These are phyloP conservation scores for Stomorhina lunata DNA, from an alignment of 2,888 invertebrate genomes.

Conservation along the genomic window DNA sequence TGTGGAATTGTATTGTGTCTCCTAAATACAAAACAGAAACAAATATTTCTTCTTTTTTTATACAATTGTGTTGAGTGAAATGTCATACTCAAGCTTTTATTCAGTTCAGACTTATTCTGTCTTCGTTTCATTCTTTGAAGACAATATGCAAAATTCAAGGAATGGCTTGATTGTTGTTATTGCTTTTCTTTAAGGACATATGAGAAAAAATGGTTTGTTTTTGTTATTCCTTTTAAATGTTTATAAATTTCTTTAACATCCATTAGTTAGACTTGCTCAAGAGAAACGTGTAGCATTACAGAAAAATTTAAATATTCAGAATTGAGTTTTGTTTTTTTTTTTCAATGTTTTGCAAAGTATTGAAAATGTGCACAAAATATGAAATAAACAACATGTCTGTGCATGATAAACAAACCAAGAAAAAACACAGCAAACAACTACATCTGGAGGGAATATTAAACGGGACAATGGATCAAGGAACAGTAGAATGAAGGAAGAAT, in stretches of 20 bases:
- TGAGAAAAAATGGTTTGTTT: not conserved
- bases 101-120: conserved; percentile 15
- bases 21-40: conserved; percentile 16
- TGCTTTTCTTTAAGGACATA: conserved; percentile 36
- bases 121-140: not conserved
- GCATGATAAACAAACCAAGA: conserved; percentile 49
- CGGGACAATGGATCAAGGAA: not conserved
- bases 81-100: conserved; percentile 40
- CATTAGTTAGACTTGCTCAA: conserved; percentile 12
- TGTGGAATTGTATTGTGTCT: conserved; percentile 22
- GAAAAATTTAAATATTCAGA: conserved; percentile 63
- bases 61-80: conserved; percentile 40
- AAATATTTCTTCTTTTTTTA: conserved; percentile 37
- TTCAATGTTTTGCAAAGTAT: conserved; percentile 4
- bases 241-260: conserved; percentile 51
- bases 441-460: conserved; percentile 3
- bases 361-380: conserved; percentile 35
- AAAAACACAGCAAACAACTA: conserved; percentile 10
- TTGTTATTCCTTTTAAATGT: conserved; percentile 29
- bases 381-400: conserved; percentile 54
- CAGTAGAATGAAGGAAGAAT: conserved; percentile 1
- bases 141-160: conserved; percentile 32
- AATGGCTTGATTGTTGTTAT: conserved; percentile 1
- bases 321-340: conserved; percentile 23
- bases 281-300: conserved; percentile 57